Base-by-base conservation (phyloP, 2,797 vertebrate species). In the Myiothlypis coronata region DNA sequence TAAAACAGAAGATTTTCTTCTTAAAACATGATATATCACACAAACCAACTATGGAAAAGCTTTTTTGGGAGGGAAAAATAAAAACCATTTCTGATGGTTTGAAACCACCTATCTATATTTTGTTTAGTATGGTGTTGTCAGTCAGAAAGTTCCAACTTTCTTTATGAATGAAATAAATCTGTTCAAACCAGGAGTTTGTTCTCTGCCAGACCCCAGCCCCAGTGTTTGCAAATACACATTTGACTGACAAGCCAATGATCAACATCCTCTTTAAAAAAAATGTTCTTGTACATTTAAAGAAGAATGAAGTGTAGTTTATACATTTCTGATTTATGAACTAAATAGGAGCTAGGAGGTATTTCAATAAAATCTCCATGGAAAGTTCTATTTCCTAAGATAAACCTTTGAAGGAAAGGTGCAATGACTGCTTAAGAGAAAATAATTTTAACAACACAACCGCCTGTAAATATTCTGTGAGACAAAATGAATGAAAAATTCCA, bases 201-300 rank as follows among this genome's bases (percentile, higher is more conserved):
- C 76, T 77, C 82, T 89, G 65, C 90, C 93, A 95, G 88, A 95
- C 75, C 46, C 28, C 34, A 93, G 50, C 28, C 64, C n/a, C 87
- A 77, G 3, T 82, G 90, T 96, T 88, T 97, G 88, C 76, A 97
- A 97, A 97, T 77, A 96, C 24, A 71, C 37, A 47, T 93, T 94
- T 93, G 90, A 94, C 52, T 96, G 96, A 93, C 87, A 94, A 94
- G 68, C 44, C 93, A 95, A 87, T 84, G 72, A 94, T 72, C 1
- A 9, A 72, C 44, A 30, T 69, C n/a, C 43, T 57, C 56, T 55
- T 76, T 52, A n/a, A 67, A 88, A 94, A 95, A 90, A 93, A 83
- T 23, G 69, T 76, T 80, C 41, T 92, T 80, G 47, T 61, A 55
- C 37, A 84, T 50, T 44, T 67, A 67, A 78, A 92, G 56, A 87